Percentiles rank a stretch among this genome's conserved stretches.
Conservation (phyloP, 2,797 vertebrate genomes). For the Pelobates cultripes region DNA sequence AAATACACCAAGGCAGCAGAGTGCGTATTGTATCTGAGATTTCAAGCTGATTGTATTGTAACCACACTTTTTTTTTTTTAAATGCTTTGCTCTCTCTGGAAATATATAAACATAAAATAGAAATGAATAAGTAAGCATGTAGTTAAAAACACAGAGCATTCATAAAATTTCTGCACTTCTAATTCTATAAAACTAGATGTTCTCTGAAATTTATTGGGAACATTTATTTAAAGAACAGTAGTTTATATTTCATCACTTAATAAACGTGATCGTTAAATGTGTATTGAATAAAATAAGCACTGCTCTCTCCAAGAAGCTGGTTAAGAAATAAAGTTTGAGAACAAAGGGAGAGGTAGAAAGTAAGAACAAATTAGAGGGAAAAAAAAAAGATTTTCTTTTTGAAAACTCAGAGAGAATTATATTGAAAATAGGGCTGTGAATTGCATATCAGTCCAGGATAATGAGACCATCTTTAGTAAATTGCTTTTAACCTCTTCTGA, state of each 20-base stretch:
- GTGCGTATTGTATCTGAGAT: background rate
- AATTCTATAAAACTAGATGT: constrained; percentile 21
- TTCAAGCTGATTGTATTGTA: background rate
- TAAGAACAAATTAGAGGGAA: background rate
- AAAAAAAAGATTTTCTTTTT: background rate
- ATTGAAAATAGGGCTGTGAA: too few species aligned
- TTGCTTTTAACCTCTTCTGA: too few species aligned
- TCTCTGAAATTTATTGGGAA: constrained; percentile 11
- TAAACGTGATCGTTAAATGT: background rate
- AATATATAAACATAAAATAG: background rate
- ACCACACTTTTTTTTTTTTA: background rate
- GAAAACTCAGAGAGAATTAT: too few species aligned
- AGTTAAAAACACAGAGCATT: constrained; percentile 17
- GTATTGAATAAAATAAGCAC: background rate
- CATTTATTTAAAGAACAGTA: background rate
- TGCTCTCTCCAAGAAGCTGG: background rate
- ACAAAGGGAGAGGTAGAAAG: background rate
- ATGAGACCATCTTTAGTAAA: too few species aligned
- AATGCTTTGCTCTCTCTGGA: background rate
- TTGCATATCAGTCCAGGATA: too few species aligned
- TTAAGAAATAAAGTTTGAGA: background rate
- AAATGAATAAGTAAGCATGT: constrained; percentile 5
- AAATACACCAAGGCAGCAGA: too few species aligned
- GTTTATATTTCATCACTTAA: background rate
- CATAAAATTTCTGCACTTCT: constrained; percentile 5